Conservation (phyloP, 2,888 invertebrate species). For the Scaptomyza reducta region DNA sequence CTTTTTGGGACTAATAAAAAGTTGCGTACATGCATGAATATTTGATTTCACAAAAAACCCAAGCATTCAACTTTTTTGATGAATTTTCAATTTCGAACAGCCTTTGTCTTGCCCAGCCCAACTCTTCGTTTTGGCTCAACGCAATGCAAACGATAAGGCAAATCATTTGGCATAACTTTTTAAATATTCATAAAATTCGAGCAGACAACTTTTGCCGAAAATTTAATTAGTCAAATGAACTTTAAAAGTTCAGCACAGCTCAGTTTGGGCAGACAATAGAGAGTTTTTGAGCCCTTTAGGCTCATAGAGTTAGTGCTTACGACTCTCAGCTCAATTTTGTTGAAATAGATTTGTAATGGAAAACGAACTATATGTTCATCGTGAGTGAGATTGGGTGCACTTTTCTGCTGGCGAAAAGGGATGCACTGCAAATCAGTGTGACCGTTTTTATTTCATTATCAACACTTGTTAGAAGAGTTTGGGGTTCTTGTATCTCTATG, state of each 20-base stretch:
- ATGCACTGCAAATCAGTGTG: too few species aligned
- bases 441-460: too few species aligned
- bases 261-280: slow-evolving; percentile 37
- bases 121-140: background rate
- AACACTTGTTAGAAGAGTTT: too few species aligned
- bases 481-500: background rate
- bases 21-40: slow-evolving; percentile 74
- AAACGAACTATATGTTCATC: slow-evolving; percentile 31
- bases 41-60: slow-evolving; percentile 63
- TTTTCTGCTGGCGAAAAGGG: background rate
- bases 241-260: slow-evolving; percentile 49
- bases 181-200: slow-evolving; percentile 76
- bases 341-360: slow-evolving; percentile 68
- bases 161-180: slow-evolving; percentile 69
- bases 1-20: slow-evolving; percentile 72
- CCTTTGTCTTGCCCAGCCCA: slow-evolving; percentile 58
- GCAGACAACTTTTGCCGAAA: slow-evolving; percentile 57
- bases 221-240: slow-evolving; percentile 79
- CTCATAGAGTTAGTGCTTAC: slow-evolving; percentile 30
- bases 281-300: slow-evolving; percentile 24
- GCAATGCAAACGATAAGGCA: slow-evolving; percentile 27
- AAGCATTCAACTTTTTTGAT: slow-evolving; percentile 75
- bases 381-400: slow-evolving; percentile 5
- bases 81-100: slow-evolving; percentile 78
- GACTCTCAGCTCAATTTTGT: slow-evolving; percentile 19